Base-by-base conservation (phyloP, 2,113 vertebrate genomes). In the Ceyx cyanopectus region DNA sequence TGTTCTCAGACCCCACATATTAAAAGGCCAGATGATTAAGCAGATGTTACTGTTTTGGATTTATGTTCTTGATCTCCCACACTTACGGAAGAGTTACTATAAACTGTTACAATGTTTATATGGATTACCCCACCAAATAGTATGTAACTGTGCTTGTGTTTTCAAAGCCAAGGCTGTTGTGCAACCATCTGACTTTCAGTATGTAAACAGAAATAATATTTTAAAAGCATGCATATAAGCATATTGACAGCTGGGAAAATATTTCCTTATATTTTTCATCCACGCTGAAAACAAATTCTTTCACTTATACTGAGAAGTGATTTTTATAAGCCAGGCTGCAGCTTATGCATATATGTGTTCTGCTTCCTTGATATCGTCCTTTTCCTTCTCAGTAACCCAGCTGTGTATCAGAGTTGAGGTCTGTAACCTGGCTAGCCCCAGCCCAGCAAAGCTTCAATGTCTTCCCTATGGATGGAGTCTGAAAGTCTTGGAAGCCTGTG, bases 91-190 rank as follows among this genome's bases (percentile, higher is more conserved):
- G 54, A 84, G 61, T 65, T 84, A 53, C 6, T 88, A 60, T 90
- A 95, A 95, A 93, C 93, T 67, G 11, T 65, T 83, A 58, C 57
- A 87, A 21, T 87, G 57, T 90, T 95, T 94, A 75, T 53, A 56
- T 15, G 8, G 7, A 53, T 70, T 93, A 77, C 75, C n/a, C 17
- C 48, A 41, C 4, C n/a, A 56, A 61, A 50, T 67, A 50, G 3
- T 67, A 5, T 51, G 5, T 61, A 51, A 48, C 8, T 37, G 20
- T 56, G 23, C 12, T 50, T 58, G 26, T 56, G 26, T 66, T 69
- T 87, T 53, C 11, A 66, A 34, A 79, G 24, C 7, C 18, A 63
- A 29, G 15, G 40, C 14, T 73, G 22, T 85, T 87, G 67, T 63
- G 57, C 34, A 93, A 84, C 40, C 2, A 5, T 46, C 66, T 80